Percentiles rank a stretch among this genome's conserved stretches.
phyloP scores from a whole-genome alignment of 2,888 invertebrate genomes.

The Drosophila merina region DNA sequence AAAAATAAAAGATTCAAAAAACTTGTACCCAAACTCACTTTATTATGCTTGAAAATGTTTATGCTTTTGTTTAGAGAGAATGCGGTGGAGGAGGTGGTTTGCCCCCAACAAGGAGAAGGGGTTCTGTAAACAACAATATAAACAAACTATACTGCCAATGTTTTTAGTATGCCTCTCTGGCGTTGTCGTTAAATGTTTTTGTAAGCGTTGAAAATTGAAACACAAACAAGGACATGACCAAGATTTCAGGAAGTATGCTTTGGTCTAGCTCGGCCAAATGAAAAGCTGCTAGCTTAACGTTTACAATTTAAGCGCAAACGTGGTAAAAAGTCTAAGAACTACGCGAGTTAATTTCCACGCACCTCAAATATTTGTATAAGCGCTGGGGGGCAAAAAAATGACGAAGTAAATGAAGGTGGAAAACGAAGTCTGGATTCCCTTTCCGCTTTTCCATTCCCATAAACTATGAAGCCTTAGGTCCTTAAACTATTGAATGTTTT shows the following conservation, averaged over 20 bases:
- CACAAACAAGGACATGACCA: constrained; percentile 62
- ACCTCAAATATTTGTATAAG: constrained; percentile 70
- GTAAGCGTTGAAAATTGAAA: constrained; percentile 73
- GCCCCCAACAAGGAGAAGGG: background rate
- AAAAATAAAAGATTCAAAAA: constrained; percentile 38
- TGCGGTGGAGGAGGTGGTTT: background rate
- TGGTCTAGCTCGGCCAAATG: constrained; percentile 21
- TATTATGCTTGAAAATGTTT: constrained; percentile 74
- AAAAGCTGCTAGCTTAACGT: constrained; percentile 57
- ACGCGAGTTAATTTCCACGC: constrained; percentile 77
- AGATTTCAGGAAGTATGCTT: background rate
- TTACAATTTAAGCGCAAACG: constrained; percentile 74
- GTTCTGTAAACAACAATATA: constrained; percentile 34
- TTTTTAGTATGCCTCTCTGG: constrained; percentile 18
- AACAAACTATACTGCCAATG: constrained; percentile 46
- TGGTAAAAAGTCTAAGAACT: constrained; percentile 66
- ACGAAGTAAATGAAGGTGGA: background rate
- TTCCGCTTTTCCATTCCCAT: background rate
- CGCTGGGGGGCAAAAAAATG: constrained; percentile 8
- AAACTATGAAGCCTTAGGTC: background rate
- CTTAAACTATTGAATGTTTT: background rate
- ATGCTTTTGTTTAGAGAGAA: constrained; percentile 49
- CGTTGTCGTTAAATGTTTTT: constrained; percentile 56
- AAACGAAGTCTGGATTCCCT: background rate
- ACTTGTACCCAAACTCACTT: constrained; percentile 65